Conservation (phyloP, 2,888 invertebrate genomes). For the Vesta saturnalis region DNA sequence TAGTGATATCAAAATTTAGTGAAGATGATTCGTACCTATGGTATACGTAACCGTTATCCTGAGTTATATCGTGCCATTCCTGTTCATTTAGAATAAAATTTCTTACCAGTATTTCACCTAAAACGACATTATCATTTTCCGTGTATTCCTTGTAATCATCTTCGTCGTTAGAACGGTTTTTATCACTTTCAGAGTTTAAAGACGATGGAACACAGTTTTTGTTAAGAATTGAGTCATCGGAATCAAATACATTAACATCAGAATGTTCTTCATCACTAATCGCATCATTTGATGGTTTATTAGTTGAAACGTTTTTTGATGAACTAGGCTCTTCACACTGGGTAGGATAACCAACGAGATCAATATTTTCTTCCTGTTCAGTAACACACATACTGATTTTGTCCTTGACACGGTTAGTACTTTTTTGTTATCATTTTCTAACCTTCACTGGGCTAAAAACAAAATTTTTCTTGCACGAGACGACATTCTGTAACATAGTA, state of each 20-base stretch:
- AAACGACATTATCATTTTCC: background rate
- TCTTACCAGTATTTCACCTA: background rate
- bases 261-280: background rate
- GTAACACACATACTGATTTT: too few species aligned
- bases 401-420: too few species aligned
- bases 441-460: background rate
- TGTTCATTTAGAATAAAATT: background rate
- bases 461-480: background rate
- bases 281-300: background rate
- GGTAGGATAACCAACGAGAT: too few species aligned
- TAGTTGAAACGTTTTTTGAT: too few species aligned
- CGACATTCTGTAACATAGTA: background rate
- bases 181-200: background rate
- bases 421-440: background rate
- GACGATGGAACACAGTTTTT: too few species aligned
- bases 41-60: slow-evolving; percentile 18
- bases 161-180: background rate
- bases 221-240: too few species aligned
- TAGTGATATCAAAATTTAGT: too few species aligned
- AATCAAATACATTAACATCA: background rate
- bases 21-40: too few species aligned
- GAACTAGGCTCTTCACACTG: too few species aligned
- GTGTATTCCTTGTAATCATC: background rate
- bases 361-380: background rate
- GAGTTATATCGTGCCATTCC: background rate